Conservation (phyloP, 2,797 vertebrate genomes). For the Molossus molossus region DNA sequence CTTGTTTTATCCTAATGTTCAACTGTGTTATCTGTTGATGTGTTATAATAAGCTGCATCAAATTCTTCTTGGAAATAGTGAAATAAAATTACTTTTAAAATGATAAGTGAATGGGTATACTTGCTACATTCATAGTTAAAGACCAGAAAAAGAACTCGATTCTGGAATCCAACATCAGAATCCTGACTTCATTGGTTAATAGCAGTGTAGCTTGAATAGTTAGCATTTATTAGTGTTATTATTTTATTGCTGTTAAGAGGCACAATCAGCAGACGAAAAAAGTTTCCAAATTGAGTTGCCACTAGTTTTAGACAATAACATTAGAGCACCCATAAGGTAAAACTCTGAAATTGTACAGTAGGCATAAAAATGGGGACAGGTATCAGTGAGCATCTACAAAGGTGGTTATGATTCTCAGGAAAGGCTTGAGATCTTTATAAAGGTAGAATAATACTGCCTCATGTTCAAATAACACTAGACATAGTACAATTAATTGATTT, state of each 20-base stretch:
- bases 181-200: neutral
- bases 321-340: conserved; percentile 32
- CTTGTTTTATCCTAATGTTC: conserved; percentile 12
- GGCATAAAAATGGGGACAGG: neutral
- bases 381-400: conserved; percentile 34
- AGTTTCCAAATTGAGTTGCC: neutral
- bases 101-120: neutral
- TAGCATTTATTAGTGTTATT: neutral
- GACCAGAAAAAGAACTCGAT: neutral
- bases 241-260: neutral
- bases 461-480: conserved; percentile 61
- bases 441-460: conserved; percentile 50
- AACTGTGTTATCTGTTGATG: neutral
- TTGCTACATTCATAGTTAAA: neutral
- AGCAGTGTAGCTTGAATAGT: neutral
- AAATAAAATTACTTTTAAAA: conserved; percentile 42
- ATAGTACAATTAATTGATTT: conserved; percentile 56
- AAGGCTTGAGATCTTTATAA: conserved; percentile 24
- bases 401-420: neutral
- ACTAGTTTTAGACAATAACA: conserved; percentile 33
- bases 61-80: conserved; percentile 14
- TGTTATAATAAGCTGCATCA: conserved; percentile 22
- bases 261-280: neutral
- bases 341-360: neutral
- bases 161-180: neutral